Conservation (phyloP, 2,888 invertebrate species). For the Hesperia comma region DNA sequence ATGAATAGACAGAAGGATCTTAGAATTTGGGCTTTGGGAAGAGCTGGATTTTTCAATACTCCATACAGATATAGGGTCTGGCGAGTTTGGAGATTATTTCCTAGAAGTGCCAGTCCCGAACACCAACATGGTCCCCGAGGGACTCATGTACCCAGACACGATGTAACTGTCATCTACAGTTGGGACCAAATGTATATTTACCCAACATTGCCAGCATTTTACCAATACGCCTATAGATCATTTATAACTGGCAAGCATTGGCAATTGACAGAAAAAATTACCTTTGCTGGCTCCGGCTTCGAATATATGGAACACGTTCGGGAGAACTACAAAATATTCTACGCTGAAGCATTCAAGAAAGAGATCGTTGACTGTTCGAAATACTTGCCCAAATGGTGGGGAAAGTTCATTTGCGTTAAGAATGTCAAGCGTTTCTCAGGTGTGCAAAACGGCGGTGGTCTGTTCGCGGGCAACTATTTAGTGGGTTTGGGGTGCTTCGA, state of each 20-base stretch:
- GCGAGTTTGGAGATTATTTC: slow-evolving; percentile 53
- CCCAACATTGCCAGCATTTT: slow-evolving; percentile 20
- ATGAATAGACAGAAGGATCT: slow-evolving; percentile 51
- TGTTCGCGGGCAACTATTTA: slow-evolving; percentile 43
- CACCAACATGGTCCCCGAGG: slow-evolving; percentile 63
- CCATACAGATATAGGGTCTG: slow-evolving; percentile 62
- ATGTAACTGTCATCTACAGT: slow-evolving; percentile 53
- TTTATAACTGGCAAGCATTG: slow-evolving; percentile 34
- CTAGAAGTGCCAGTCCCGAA: slow-evolving; percentile 58
- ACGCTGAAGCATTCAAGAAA: neutral
- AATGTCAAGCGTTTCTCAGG: slow-evolving; percentile 50
- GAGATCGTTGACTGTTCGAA: slow-evolving; percentile 54
- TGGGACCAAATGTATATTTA: slow-evolving; percentile 57
- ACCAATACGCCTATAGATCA: slow-evolving; percentile 48
- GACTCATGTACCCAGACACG: slow-evolving; percentile 58
- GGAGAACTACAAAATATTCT: slow-evolving; percentile 61
- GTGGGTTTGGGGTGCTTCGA: slow-evolving; percentile 63
- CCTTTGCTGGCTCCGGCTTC: slow-evolving; percentile 57
- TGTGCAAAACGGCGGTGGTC: slow-evolving; percentile 57
- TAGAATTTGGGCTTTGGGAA: slow-evolving; percentile 60
- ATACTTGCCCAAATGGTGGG: slow-evolving; percentile 65
- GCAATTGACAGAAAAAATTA: slow-evolving; percentile 25
- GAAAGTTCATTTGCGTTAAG: slow-evolving; percentile 62
- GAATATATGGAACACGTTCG: slow-evolving; percentile 53
- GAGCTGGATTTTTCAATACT: slow-evolving; percentile 48